Evolutionary conservation across 2,113 vertebrate genomes (phyloP), one percentile per base, ranked within the genome.

Genomic region (Rutilus rutilus): DNA sequence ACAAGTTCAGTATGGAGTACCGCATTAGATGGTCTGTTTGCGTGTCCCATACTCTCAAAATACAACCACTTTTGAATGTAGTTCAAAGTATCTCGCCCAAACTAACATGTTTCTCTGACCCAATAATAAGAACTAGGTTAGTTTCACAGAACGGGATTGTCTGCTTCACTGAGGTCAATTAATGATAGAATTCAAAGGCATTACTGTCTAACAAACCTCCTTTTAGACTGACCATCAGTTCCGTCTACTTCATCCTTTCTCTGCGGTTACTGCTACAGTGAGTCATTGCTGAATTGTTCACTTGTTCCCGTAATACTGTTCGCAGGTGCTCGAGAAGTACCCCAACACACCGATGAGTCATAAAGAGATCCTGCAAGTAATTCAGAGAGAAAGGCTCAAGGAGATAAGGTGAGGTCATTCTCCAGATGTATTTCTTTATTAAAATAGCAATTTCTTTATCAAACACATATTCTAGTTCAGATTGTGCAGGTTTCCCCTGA

Each of bases 281-380:
- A 39, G 88, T 77, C 36, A 52, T 23, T 47, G n/a, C 9, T n/a
- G 6, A 36, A 5, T 2, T 52, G 4, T 45, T 67, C 14, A 19
- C 50, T 73, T 59, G 67, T 83, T 73, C 19, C 23, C 23, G 4
- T 83, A 52, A 52, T 50, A 23, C 83, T 88, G 54, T 33, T 88
- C 90, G 52, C 85, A 99, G 98, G 98, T 99, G 90, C 95, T 99
- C 93, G 98, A 99, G 93, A 99, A 99, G 92, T 98, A 99, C 50
- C 98, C 97, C 0, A 99, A 99, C 89, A 99, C 97, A 65, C 98
- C 98, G 3, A 99, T 99, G 98, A 99, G 98, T 96, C 98, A 99
- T 93, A 99, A 99, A 90, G 98, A 99, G 92, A 99, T 99, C 94
- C 94, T 99, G 65, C 97, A 99, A 85, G 98, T 99, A 60, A 99